These are phyloP conservation scores for Cirrhinus molitorella DNA, from an alignment of 2,797 vertebrate genomes.

Conservation along the genomic window DNA sequence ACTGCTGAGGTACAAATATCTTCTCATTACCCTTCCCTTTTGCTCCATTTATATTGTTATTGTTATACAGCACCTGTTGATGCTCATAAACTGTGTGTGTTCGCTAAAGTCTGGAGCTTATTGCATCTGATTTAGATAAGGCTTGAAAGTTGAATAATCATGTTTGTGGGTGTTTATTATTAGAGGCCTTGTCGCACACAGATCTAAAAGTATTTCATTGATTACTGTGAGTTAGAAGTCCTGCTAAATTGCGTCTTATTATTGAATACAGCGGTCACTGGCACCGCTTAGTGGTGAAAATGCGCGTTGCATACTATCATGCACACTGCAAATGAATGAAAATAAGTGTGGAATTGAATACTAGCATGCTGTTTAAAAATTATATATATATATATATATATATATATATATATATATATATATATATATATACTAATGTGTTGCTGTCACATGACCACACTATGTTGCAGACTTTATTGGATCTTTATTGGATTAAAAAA, in stretches of 20 bases:
- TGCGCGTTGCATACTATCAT: not conserved
- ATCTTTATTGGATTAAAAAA: too few species aligned
- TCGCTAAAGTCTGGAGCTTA: too few species aligned
- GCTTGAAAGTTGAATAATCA: not conserved
- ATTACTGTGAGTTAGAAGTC: not conserved
- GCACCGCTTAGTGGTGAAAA: not conserved
- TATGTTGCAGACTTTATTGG: not conserved
- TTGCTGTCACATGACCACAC: not conserved
- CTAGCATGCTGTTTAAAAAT: too few species aligned
- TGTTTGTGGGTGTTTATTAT: not conserved
- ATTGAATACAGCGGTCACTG: not conserved
- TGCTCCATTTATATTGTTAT: not conserved
- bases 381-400: too few species aligned
- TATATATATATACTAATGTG: too few species aligned
- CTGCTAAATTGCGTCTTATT: not conserved
- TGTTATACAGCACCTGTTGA: not conserved
- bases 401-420: too few species aligned
- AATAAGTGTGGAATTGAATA: not conserved
- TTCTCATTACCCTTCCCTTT: not conserved
- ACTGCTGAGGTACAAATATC: not conserved
- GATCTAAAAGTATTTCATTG: not conserved
- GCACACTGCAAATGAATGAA: not conserved
- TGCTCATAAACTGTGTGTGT: too few species aligned
- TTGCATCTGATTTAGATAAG: not conserved
- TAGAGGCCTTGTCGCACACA: not conserved